These are phyloP conservation scores for Drosophila lutescens DNA, from an alignment of 2,888 invertebrate genomes.

Conservation along the genomic window DNA sequence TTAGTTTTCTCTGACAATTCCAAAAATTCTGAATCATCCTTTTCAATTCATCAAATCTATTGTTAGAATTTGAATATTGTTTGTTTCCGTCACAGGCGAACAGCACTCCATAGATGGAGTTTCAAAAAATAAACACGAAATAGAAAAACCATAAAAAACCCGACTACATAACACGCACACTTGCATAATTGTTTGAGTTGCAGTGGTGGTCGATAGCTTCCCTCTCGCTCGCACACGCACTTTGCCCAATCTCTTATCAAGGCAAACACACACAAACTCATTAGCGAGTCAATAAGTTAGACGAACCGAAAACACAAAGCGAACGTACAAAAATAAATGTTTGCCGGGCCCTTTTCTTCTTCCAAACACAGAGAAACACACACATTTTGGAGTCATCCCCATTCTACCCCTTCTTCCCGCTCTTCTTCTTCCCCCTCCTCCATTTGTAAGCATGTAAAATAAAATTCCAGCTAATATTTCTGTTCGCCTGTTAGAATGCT, in stretches of 20 bases:
- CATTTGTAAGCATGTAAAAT: conserved; percentile 41
- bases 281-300: conserved; percentile 60
- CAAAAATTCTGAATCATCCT: neutral
- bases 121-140: conserved; percentile 32
- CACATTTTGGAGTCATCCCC: conserved; percentile 38
- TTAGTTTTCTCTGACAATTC: neutral
- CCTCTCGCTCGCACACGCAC: conserved; percentile 19
- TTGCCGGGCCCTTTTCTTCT: conserved; percentile 59
- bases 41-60: conserved; percentile 22
- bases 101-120: conserved; percentile 45
- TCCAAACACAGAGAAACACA: conserved; percentile 1
- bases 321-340: conserved; percentile 41
- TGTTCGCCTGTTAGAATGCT: conserved; percentile 82
- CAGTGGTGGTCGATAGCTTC: conserved; percentile 23
- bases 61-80: conserved; percentile 71
- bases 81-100: conserved; percentile 59
- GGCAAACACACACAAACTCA: conserved; percentile 30
- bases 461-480: conserved; percentile 44
- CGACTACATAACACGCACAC: conserved; percentile 1
- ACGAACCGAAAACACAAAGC: conserved; percentile 42
- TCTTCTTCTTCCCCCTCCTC: conserved; percentile 6
- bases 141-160: conserved; percentile 26
- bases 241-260: conserved; percentile 33
- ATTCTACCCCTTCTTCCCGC: neutral
- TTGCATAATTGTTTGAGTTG: conserved; percentile 44